A percentile compares a stretch with the other conserved stretches of the same genome.
phyloP scores from a whole-genome alignment of 2,888 invertebrate genomes.

The Eristalinus aeneus region DNA sequence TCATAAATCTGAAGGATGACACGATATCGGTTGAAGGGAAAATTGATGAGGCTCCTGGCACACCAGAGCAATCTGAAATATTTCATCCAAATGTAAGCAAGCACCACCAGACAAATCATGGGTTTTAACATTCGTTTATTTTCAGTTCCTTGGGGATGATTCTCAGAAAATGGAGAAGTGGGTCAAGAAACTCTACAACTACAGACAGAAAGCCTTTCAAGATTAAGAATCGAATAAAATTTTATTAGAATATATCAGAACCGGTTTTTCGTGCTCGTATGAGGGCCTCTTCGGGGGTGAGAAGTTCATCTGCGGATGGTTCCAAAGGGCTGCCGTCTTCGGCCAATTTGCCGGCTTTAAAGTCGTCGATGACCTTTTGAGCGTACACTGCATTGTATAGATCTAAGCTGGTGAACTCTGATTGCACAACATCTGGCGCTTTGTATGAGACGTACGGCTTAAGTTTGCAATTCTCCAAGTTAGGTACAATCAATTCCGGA shows the following conservation, averaged over 20 bases:
- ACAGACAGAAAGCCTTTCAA: conserved; percentile 83
- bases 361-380: conserved; percentile 89
- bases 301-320: conserved; percentile 87
- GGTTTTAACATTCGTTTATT: conserved; percentile 20
- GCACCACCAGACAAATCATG: background rate
- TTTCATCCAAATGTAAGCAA: conserved; percentile 85
- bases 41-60: conserved; percentile 74
- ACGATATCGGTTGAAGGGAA: conserved; percentile 86
- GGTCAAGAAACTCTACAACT: conserved; percentile 24
- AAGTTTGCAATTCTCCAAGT: conserved; percentile 89
- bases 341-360: conserved; percentile 86
- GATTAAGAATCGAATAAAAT: conserved; percentile 74
- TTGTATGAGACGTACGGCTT: conserved; percentile 97
- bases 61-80: conserved; percentile 83
- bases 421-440: conserved; percentile 87
- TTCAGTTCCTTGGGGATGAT: conserved; percentile 86
- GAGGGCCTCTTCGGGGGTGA: conserved; percentile 88
- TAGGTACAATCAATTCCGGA: conserved; percentile 95
- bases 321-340: conserved; percentile 86
- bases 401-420: conserved; percentile 91
- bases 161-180: conserved; percentile 85
- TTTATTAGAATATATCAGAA: conserved; percentile 87
- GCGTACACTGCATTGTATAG: conserved; percentile 91
- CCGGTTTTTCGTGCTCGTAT: conserved; percentile 88
- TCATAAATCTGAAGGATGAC: conserved; percentile 87